A percentile compares a stretch with the other conserved stretches of the same genome.
phyloP scores from a whole-genome alignment of 2,797 vertebrate genomes.

The Tinamus major region DNA sequence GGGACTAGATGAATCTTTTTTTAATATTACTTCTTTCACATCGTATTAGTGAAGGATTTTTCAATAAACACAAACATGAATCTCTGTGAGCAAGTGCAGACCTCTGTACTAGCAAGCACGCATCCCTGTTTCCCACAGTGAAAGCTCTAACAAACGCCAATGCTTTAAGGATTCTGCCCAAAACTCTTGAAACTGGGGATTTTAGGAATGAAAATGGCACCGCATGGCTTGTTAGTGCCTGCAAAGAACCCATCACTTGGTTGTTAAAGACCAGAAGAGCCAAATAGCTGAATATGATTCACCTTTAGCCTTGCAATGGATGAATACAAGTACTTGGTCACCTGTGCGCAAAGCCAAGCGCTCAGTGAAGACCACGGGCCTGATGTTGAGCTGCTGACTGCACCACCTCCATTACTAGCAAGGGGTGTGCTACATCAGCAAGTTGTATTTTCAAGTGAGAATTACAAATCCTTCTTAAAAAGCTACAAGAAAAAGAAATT shows the following conservation, averaged over 20 bases:
- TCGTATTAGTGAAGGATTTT: not conserved
- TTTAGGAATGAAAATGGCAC: not conserved
- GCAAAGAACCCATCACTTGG: not conserved
- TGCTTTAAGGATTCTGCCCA: not conserved
- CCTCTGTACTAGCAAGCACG: not conserved
- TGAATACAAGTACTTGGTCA: fast-evolving
- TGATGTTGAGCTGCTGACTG: not conserved
- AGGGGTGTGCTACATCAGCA: not conserved
- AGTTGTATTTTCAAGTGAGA: not conserved
- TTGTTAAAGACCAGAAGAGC: not conserved
- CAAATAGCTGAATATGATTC: not conserved
- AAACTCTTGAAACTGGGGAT: not conserved
- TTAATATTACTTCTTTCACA: not conserved
- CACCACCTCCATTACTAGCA: not conserved
- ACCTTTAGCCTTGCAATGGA: not conserved
- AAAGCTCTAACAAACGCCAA: not conserved
- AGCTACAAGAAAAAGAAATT: not conserved
- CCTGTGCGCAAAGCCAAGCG: not conserved
- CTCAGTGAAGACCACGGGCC: fast-evolving
- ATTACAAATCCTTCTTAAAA: not conserved
- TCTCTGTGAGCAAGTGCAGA: not conserved
- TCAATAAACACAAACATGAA: not conserved
- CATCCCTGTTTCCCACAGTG: not conserved
- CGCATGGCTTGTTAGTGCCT: not conserved
- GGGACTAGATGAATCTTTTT: not conserved